Conservation (phyloP, 2,888 invertebrate genomes). For the Sinelater perroti region DNA sequence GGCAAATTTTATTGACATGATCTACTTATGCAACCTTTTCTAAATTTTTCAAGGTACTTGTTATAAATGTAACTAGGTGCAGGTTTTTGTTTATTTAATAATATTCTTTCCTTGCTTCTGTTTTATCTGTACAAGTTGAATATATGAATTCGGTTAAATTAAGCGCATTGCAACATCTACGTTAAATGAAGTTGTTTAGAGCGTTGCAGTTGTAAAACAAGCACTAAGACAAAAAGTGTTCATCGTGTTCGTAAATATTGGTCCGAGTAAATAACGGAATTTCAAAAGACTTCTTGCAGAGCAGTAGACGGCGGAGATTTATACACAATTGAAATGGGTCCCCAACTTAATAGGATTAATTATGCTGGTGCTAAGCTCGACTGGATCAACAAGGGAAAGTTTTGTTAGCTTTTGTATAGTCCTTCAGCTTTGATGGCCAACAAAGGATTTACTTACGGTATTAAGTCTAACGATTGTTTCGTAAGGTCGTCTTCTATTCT, state of each 20-base stretch:
- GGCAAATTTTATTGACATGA: too few relatives aligned
- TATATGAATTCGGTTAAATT: too few relatives aligned
- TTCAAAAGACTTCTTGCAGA: slow-evolving; percentile 2
- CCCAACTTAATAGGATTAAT: slow-evolving; percentile 34
- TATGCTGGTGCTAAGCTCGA: slow-evolving; percentile 31
- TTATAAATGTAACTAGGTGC: too few relatives aligned
- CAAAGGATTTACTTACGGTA: slow-evolving; percentile 32
- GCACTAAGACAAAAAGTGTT: not conserved
- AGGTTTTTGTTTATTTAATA: too few relatives aligned
- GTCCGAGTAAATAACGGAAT: not conserved
- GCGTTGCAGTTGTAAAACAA: not conserved
- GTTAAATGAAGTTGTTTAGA: not conserved
- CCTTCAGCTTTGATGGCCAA: slow-evolving; percentile 32
- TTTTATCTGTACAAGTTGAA: too few relatives aligned
- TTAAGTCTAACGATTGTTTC: slow-evolving; percentile 30
- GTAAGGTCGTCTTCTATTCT: slow-evolving; percentile 17
- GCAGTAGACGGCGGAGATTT: slow-evolving; percentile 6
- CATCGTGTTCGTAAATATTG: slow-evolving; percentile 9
- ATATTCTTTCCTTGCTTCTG: too few relatives aligned
- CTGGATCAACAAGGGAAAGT: slow-evolving; percentile 32
- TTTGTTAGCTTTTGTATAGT: slow-evolving; percentile 32
- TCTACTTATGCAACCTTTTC: too few relatives aligned
- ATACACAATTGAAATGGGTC: slow-evolving; percentile 28
- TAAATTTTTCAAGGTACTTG: too few relatives aligned
- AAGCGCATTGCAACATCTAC: too few relatives aligned